Conservation (phyloP, 1,140 invertebrate genomes). For the Drosophila pallidifrons region DNA sequence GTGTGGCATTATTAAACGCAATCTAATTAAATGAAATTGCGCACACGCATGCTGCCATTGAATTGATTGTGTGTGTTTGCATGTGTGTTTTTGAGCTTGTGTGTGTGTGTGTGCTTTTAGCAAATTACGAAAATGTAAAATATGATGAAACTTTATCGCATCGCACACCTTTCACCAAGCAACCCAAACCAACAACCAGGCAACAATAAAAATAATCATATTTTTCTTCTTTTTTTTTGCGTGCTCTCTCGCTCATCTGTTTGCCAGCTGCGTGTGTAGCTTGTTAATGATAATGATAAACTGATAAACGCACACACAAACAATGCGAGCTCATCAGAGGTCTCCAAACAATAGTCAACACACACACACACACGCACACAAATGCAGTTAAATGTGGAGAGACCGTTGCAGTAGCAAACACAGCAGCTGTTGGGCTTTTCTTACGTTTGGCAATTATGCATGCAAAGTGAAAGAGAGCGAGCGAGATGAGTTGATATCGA, state of each 20-base stretch:
- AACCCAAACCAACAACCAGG: neutral
- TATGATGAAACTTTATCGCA: slow-evolving; percentile 74
- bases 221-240: slow-evolving; percentile 54
- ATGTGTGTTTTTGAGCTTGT: slow-evolving; percentile 13
- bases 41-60: slow-evolving; percentile 43
- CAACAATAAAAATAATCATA: slow-evolving; percentile 5
- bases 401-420: slow-evolving; percentile 13
- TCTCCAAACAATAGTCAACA: slow-evolving; percentile 13
- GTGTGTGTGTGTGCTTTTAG: slow-evolving; percentile 66
- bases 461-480: neutral
- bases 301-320: slow-evolving; percentile 74
- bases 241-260: slow-evolving; percentile 37
- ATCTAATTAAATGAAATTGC: slow-evolving; percentile 82
- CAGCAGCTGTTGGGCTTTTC: slow-evolving; percentile 15
- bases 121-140: slow-evolving; percentile 82
- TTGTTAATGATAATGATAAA: slow-evolving; percentile 80
- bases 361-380: neutral
- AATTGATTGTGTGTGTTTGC: slow-evolving; percentile 18
- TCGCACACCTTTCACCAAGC: slow-evolving; percentile 72
- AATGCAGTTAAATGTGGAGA: slow-evolving; percentile 19
- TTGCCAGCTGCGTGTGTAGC: slow-evolving; percentile 42
- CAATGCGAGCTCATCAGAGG: slow-evolving; percentile 67
- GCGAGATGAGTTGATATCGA: neutral
- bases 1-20: slow-evolving; percentile 73
- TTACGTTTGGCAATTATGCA: slow-evolving; percentile 39